Percentiles rank a stretch among this genome's conserved stretches.
Evolutionary conservation across 2,113 vertebrate genomes (phyloP).

Genomic region (Oryzias javanicus): DNA sequence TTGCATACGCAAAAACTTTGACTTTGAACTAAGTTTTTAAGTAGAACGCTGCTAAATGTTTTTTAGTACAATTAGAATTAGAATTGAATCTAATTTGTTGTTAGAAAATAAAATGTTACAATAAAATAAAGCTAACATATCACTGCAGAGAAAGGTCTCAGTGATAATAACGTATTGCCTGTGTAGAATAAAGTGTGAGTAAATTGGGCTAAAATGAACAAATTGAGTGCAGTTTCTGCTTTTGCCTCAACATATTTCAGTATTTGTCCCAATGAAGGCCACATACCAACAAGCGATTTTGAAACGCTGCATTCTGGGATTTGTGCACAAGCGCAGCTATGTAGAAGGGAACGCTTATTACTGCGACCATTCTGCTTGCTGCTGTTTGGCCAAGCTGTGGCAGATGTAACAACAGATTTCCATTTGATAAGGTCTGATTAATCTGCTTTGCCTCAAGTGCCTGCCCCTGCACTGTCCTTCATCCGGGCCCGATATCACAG

Average conservation of each 20-base stretch:
- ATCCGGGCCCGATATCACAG: slow-evolving; percentile 9
- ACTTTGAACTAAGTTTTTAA: too few species aligned
- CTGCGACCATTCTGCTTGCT: slow-evolving; percentile 4
- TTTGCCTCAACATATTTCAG: slow-evolving; percentile 20
- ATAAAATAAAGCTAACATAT: too few species aligned
- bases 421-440: slow-evolving; percentile 14
- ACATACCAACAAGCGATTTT: not conserved
- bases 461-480: slow-evolving; percentile 15
- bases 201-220: slow-evolving; percentile 7
- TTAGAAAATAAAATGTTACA: too few species aligned
- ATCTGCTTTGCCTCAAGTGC: slow-evolving; percentile 18
- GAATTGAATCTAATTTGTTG: too few species aligned
- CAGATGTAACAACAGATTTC: slow-evolving; percentile 14
- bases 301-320: not conserved
- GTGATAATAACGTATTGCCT: not conserved
- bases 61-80: too few species aligned
- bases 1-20: too few species aligned
- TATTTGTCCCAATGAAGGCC: slow-evolving; percentile 4
- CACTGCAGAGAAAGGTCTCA: too few species aligned
- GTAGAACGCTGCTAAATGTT: too few species aligned
- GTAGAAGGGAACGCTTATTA: not conserved
- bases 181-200: slow-evolving; percentile 6
- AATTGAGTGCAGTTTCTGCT: not conserved
- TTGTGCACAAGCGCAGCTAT: slow-evolving; percentile 2
- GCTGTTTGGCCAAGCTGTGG: slow-evolving; percentile 9